phyloP scores from a whole-genome alignment of 2,888 invertebrate species.

The Zonitis immaculata region DNA sequence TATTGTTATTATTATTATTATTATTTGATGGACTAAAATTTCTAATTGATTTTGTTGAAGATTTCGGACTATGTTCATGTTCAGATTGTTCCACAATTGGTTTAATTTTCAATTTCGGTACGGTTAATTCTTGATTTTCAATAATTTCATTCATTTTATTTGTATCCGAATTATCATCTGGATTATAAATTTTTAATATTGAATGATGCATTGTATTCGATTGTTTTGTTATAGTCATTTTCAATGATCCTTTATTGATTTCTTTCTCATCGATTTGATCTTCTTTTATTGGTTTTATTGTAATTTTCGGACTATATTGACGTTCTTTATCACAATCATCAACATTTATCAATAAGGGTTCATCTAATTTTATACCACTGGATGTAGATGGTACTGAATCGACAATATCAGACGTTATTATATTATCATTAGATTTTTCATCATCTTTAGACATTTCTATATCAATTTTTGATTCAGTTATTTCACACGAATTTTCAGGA shows the following conservation, averaged over 20 bases:
- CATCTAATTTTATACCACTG: constrained; percentile 8
- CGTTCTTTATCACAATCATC: constrained; percentile 35
- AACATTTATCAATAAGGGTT: constrained; percentile 29
- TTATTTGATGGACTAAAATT: constrained; percentile 30
- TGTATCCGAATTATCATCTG: constrained; percentile 28
- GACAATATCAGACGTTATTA: background rate
- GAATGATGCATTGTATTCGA: constrained; percentile 44
- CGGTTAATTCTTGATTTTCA: constrained; percentile 28
- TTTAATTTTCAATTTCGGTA: constrained; percentile 42
- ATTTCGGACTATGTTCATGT: constrained; percentile 47
- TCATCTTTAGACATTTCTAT: background rate
- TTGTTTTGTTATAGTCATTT: constrained; percentile 48
- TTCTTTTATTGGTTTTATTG: constrained; percentile 45
- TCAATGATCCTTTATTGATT: constrained; percentile 37
- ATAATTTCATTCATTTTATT: constrained; percentile 15
- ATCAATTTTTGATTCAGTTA: background rate
- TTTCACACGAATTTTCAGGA: background rate
- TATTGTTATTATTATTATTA: constrained; percentile 29
- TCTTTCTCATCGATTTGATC: constrained; percentile 33
- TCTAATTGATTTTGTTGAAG: constrained; percentile 40
- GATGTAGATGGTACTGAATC: background rate
- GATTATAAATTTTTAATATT: constrained; percentile 45
- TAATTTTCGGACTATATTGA: constrained; percentile 44
- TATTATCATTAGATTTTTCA: background rate
- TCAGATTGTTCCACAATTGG: constrained; percentile 32